A percentile compares a stretch with the other conserved stretches of the same genome.
Evolutionary conservation across 2,888 invertebrate genomes (phyloP).

Genomic region (Marasmarcha lunaedactyla): DNA sequence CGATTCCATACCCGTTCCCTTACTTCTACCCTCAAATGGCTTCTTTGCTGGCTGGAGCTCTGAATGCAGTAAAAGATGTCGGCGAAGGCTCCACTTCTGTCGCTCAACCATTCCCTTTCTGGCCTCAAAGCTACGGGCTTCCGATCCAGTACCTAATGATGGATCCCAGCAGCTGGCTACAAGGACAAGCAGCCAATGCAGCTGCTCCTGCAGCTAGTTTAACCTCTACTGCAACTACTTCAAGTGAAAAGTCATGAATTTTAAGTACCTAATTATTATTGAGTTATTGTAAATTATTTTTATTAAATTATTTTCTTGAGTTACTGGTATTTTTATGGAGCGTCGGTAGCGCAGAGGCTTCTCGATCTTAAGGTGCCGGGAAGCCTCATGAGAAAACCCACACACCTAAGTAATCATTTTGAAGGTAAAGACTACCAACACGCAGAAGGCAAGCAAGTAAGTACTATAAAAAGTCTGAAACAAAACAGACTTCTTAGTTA

Average conservation of each 20-base stretch:
- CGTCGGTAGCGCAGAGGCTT: too few species aligned
- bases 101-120: slow-evolving; percentile 28
- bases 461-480: too few species aligned
- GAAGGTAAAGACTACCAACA: too few species aligned
- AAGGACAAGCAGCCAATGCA: slow-evolving; percentile 22
- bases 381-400: too few species aligned
- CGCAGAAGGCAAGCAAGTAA: too few species aligned
- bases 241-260: slow-evolving; percentile 1
- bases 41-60: slow-evolving; percentile 40
- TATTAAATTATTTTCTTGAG: too few species aligned
- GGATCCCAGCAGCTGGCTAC: slow-evolving; percentile 42
- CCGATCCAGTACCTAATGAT: slow-evolving; percentile 51
- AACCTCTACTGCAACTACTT: slow-evolving; percentile 17
- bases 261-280: too few species aligned
- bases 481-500: too few species aligned
- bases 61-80: slow-evolving; percentile 35
- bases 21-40: slow-evolving; percentile 52
- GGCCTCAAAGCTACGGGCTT: slow-evolving; percentile 40
- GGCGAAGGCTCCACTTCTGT: slow-evolving; percentile 29
- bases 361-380: too few species aligned
- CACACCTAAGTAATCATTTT: too few species aligned
- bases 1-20: slow-evolving; percentile 24
- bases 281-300: too few species aligned
- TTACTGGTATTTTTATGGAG: too few species aligned
- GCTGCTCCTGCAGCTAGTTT: slow-evolving; percentile 13